Evolutionary conservation across 2,797 vertebrate species (phyloP).

Genomic region (Microchirus variegatus): DNA sequence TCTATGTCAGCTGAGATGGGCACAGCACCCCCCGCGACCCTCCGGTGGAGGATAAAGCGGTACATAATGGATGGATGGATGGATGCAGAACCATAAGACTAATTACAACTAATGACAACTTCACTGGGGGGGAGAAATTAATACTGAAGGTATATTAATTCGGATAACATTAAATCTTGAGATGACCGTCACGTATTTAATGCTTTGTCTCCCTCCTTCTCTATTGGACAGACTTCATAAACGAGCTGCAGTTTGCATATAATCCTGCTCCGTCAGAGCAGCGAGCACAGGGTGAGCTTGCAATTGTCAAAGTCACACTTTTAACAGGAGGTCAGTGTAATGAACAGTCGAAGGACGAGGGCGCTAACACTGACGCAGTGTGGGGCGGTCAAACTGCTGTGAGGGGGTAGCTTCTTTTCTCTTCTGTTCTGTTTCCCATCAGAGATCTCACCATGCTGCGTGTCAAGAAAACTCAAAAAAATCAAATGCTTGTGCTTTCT

Average conservation of each 20-base stretch:
- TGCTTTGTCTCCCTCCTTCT: background rate
- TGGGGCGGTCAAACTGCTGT: constrained; percentile 11
- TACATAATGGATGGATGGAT: no score
- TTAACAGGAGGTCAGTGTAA: constrained; percentile 16
- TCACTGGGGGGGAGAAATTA: no score
- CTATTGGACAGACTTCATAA: constrained; percentile 17
- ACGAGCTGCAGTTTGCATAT: constrained; percentile 20
- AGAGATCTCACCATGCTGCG: constrained; percentile 15
- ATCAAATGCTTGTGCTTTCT: constrained; percentile 11
- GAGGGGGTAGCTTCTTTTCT: constrained; percentile 8
- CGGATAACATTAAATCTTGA: no score
- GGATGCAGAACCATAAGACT: no score
- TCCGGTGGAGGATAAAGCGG: no score
- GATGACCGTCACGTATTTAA: no score
- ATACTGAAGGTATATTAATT: no score
- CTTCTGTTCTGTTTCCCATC: constrained; percentile 40
- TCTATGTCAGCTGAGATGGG: no score
- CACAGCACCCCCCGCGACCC: no score
- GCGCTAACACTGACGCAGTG: constrained; percentile 4
- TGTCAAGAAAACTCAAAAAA: constrained; percentile 32
- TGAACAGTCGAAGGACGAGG: constrained; percentile 39
- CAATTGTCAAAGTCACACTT: constrained; percentile 9
- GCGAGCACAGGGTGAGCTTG: constrained; percentile 11
- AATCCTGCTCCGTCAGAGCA: constrained; percentile 21
- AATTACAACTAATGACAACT: no score